These are phyloP conservation scores for Erebia ligea DNA, from an alignment of 2,888 invertebrate species.

Conservation along the genomic window DNA sequence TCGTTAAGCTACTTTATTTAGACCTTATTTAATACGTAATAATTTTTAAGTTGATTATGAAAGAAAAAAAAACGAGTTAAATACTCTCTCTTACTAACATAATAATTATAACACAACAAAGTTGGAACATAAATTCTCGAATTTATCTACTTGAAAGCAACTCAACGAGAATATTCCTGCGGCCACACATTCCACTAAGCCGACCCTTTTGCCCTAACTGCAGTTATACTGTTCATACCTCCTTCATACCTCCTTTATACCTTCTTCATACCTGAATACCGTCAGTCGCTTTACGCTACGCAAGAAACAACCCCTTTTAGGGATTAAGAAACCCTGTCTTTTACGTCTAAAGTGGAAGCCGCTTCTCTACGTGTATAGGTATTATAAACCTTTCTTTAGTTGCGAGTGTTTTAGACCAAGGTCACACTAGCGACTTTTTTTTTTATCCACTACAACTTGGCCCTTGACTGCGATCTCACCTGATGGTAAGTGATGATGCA, in stretches of 20 bases:
- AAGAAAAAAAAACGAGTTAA: too few species aligned
- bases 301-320: conserved; percentile 6
- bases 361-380: background rate
- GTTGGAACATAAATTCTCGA: background rate
- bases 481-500: too few species aligned
- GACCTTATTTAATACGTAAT: too few species aligned
- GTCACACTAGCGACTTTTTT: background rate
- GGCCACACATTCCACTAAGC: conserved; percentile 18
- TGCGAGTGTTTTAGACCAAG: background rate
- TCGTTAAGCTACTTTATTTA: background rate
- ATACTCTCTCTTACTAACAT: too few species aligned
- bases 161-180: background rate
- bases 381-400: too few species aligned
- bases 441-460: too few species aligned
- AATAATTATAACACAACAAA: background rate
- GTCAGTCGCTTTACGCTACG: background rate
- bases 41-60: too few species aligned
- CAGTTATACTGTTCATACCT: background rate
- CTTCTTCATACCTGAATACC: conserved; percentile 5
- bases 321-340: conserved; percentile 14
- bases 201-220: conserved; percentile 7
- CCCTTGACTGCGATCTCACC: too few species aligned
- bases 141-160: conserved; percentile 10
- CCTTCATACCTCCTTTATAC: background rate
- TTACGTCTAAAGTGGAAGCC: background rate